Conservation (phyloP, 2,797 vertebrate genomes). For the Sebastes diploproa region DNA sequence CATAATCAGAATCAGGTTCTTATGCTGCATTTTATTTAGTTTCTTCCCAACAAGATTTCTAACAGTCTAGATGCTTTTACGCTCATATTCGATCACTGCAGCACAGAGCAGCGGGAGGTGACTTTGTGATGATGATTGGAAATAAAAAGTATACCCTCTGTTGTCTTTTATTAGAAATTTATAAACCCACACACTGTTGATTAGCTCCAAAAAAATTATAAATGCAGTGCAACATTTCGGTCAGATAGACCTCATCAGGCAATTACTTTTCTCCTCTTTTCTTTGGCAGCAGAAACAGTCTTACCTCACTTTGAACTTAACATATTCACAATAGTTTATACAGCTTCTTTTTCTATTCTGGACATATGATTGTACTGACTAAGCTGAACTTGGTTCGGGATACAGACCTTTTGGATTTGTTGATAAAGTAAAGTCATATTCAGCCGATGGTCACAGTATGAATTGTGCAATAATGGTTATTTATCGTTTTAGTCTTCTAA, state of each 20-base stretch:
- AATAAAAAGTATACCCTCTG: background rate
- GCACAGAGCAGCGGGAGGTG: background rate
- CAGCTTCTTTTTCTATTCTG: background rate
- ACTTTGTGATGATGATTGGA: background rate
- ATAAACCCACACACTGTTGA: background rate
- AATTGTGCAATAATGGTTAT: too few species aligned
- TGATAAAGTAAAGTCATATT: background rate
- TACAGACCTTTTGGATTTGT: background rate
- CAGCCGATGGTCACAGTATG: background rate
- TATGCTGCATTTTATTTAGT: background rate
- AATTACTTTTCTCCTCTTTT: background rate
- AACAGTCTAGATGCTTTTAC: background rate
- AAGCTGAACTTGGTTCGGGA: background rate
- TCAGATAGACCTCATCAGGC: background rate
- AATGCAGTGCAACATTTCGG: background rate
- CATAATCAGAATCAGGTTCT: background rate
- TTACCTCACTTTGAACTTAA: background rate
- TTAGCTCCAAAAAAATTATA: background rate
- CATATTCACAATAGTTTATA: background rate
- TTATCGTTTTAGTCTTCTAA: background rate
- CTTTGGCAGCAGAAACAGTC: background rate
- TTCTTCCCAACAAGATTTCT: background rate
- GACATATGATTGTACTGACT: background rate
- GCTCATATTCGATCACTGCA: background rate
- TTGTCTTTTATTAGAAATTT: background rate